Evolutionary conservation across 53 echinoderm and acorn worm genomes (phyloP).

Genomic region (Echinometra lucunter): DNA sequence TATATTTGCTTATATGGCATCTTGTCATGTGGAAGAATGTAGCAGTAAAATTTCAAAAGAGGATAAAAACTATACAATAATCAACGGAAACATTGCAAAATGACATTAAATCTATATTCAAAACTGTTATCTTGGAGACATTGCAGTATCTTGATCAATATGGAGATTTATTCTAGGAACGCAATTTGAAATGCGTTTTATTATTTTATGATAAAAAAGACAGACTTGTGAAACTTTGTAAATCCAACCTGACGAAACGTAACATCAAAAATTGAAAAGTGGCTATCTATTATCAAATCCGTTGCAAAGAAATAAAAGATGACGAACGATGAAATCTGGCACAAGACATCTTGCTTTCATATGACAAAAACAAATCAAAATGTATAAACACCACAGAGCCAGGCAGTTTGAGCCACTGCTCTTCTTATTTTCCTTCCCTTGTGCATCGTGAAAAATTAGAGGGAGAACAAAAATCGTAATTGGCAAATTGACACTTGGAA

Average conservation of each 20-base stretch:
- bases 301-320: not conserved
- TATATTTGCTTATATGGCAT: no score
- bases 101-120: no score
- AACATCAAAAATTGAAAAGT: not conserved
- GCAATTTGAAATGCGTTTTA: not conserved
- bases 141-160: no score
- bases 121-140: no score
- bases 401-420: not conserved
- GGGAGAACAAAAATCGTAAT: constrained; percentile 21
- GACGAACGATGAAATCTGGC: not conserved
- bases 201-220: not conserved
- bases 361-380: not conserved
- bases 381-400: not conserved
- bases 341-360: not conserved
- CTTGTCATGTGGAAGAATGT: no score
- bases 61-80: no score
- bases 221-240: not conserved
- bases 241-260: not conserved
- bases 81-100: no score
- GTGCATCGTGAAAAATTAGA: constrained; percentile 30
- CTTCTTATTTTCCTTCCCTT: not conserved
- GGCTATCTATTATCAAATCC: not conserved
- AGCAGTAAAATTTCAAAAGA: no score
- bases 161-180: not conserved
- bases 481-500: constrained; percentile 63